These are phyloP conservation scores for Holacanthus passer DNA, from an alignment of 2,113 vertebrate species.

Conservation along the genomic window DNA sequence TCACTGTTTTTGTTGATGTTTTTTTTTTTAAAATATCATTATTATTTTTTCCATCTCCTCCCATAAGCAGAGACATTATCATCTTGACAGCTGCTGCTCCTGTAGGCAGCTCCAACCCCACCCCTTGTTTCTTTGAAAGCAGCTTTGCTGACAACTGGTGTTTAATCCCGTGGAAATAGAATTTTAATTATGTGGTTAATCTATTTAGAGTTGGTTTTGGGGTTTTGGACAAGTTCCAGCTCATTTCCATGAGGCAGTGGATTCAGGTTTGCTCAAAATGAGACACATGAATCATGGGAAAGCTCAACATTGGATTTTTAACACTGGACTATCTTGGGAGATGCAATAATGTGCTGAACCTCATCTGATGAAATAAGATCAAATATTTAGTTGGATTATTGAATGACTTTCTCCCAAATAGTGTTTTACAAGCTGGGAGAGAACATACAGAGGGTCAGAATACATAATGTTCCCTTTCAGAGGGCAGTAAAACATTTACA, in stretches of 20 bases:
- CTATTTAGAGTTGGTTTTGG: slow-evolving; percentile 55
- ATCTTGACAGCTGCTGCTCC: slow-evolving; percentile 77
- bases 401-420: background rate
- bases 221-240: slow-evolving; percentile 49
- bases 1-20: background rate
- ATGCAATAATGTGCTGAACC: background rate
- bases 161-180: slow-evolving; percentile 70
- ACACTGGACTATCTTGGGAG: background rate
- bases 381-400: background rate
- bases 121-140: slow-evolving; percentile 73
- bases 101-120: slow-evolving; percentile 71
- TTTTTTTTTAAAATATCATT: background rate
- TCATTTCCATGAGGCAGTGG: slow-evolving; percentile 55
- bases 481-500: background rate
- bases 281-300: slow-evolving; percentile 32
- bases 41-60: background rate
- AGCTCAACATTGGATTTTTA: slow-evolving; percentile 36
- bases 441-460: background rate
- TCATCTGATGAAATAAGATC: background rate
- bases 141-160: slow-evolving; percentile 70
- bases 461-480: background rate
- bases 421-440: background rate
- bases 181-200: slow-evolving; percentile 73
- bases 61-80: slow-evolving; percentile 41
- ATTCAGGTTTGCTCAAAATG: slow-evolving; percentile 50